Evolutionary conservation across 2,113 vertebrate species (phyloP).

Genomic region (Macrotus californicus): DNA sequence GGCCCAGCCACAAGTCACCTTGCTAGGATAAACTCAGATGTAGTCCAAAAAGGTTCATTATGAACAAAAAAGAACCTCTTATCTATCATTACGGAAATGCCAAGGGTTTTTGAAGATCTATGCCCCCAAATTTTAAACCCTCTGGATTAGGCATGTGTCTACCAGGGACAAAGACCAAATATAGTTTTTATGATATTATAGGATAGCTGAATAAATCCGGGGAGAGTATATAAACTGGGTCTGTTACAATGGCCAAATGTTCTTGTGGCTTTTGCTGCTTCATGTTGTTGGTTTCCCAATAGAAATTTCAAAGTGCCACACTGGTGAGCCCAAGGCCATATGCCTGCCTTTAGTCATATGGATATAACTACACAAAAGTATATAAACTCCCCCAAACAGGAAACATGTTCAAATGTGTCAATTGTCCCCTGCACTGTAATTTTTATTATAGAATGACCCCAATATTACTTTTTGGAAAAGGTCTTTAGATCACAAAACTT

Average conservation of each 20-base stretch:
- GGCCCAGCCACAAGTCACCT: neutral
- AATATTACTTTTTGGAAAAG: neutral
- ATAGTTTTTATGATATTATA: neutral
- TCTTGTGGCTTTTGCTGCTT: neutral
- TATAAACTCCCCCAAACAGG: neutral
- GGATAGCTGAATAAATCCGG: neutral
- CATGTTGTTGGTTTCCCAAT: neutral
- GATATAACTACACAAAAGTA: neutral
- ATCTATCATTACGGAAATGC: neutral
- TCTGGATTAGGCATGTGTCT: neutral
- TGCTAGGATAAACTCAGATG: neutral
- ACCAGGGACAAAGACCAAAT: neutral
- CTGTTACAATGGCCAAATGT: neutral
- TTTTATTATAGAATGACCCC: neutral
- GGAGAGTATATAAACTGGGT: neutral
- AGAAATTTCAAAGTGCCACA: neutral
- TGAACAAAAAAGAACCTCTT: neutral
- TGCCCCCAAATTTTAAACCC: neutral
- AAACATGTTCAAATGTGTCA: neutral
- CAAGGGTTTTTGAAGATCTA: neutral
- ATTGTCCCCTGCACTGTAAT: neutral
- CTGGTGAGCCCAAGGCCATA: neutral
- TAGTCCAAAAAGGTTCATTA: neutral
- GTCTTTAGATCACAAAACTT: neutral
- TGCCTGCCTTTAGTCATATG: neutral